phyloP scores from a whole-genome alignment of 2,797 vertebrate genomes.

The Hydrolagus colliei region DNA sequence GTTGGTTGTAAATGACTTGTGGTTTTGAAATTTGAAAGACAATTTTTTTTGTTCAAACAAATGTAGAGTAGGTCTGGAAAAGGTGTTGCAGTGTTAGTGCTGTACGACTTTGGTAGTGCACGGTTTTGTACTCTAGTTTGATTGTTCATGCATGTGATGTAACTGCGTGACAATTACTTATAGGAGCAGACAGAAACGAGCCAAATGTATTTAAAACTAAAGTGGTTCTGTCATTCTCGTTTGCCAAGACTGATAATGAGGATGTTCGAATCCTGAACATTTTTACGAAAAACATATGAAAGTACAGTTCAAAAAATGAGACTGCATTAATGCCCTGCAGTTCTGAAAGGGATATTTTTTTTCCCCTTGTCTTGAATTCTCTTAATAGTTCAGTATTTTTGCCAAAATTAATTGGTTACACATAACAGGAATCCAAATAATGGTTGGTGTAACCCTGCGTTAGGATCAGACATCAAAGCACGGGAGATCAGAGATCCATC shows the following conservation, averaged over 20 bases:
- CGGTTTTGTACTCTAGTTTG: neutral
- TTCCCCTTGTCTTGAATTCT: neutral
- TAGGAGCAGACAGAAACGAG: neutral
- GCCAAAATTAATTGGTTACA: slow-evolving; percentile 23
- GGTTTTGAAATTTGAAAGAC: neutral
- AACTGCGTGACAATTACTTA: slow-evolving; percentile 24
- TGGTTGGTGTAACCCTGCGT: slow-evolving; percentile 12
- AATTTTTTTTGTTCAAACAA: neutral
- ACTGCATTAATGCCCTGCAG: neutral
- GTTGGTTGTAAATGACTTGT: neutral
- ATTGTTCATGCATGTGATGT: slow-evolving; percentile 25
- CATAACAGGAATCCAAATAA: slow-evolving; percentile 29
- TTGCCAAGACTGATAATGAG: slow-evolving; percentile 21
- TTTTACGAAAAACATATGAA: slow-evolving; percentile 27
- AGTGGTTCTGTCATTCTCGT: slow-evolving; percentile 2
- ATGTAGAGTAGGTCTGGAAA: slow-evolving; percentile 6
- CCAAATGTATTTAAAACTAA: slow-evolving; percentile 21
- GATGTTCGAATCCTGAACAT: neutral
- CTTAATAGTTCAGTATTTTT: neutral
- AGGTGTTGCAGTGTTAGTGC: neutral
- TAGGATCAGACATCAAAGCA: slow-evolving; percentile 35
- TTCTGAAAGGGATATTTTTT: neutral
- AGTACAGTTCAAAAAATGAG: slow-evolving; percentile 17
- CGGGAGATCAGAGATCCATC: slow-evolving; percentile 43
- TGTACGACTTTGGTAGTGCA: slow-evolving; percentile 13